Base-by-base conservation (phyloP, 1,140 invertebrate genomes). In the Triops longicaudatus region DNA sequence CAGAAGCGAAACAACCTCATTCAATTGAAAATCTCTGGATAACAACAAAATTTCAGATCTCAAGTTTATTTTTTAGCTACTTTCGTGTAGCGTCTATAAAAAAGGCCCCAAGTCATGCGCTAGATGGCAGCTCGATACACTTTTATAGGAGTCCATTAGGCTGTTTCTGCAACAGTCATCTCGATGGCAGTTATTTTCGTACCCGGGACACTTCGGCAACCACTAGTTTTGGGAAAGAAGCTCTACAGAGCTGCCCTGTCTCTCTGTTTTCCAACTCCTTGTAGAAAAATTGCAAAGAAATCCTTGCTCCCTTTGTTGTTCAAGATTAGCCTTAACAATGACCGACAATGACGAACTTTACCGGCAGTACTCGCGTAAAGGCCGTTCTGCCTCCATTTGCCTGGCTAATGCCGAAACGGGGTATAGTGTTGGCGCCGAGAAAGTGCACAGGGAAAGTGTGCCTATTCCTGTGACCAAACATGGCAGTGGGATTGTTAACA, bases 171-270 rank as follows among this genome's bases (percentile, higher is more conserved):
- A 14, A 14, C 50, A 6, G 17, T 6, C 50, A 22, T 63, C 22
- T 14, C 50, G 22, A 14, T 22, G 50, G n/a, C 50, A 63, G 50
- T 63, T 63, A 63, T 63, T 63, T 63, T 63, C 50, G 50, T 63
- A 63, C 50, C 5, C 50, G 50, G n/a, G 10, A 63, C 50, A 14
- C 50, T 22, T 9, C 50, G 22, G 6, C 50, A 22, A 63, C 50
- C 50, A 63, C 50, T 63, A 63, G 50, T 63, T 63, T 63, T 63
- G 50, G 50, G 22, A 63, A 63, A 63, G 50, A 17, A 63, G 50
- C 22, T 22, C 22, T 17, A 63, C 50, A 6, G 31, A 37, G 31
- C 31, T 37, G 50, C 50, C 50, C 50, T 63, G 50, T 63, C 22
- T 1, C 22, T 63, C 50, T 14, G 14, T 17, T 22, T 63, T 17